A percentile compares a stretch with the other conserved stretches of the same genome.
phyloP scores from a whole-genome alignment of 2,797 vertebrate species.

The Thunnus albacares region DNA sequence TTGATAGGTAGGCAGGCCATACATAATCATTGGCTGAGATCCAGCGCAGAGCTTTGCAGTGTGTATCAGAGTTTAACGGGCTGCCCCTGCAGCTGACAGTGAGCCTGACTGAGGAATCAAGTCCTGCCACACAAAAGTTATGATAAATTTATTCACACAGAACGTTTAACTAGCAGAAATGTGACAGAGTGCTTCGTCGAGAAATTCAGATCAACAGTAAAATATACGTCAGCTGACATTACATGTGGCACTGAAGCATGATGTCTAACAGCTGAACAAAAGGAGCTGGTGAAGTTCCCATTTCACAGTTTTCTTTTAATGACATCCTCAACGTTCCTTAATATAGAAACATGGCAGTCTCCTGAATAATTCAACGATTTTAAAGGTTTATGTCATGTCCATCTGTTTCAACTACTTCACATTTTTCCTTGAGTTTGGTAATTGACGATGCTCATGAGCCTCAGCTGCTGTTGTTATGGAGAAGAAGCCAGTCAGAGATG shows the following conservation, averaged over 20 bases:
- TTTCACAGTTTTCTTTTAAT: no score
- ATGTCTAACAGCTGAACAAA: background rate
- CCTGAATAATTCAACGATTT: no score
- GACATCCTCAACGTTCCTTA: no score
- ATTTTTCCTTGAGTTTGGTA: no score
- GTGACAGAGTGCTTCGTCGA: background rate
- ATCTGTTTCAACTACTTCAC: no score
- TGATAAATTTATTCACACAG: background rate
- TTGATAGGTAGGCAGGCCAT: constrained; percentile 26
- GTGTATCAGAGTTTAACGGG: constrained; percentile 26
- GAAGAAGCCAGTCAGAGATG: no score
- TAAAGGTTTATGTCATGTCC: no score
- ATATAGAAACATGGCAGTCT: no score
- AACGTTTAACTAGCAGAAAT: background rate
- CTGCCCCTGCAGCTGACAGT: constrained; percentile 21
- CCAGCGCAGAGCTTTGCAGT: constrained; percentile 35
- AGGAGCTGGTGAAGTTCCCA: background rate
- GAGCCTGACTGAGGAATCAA: background rate
- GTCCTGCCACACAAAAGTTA: background rate
- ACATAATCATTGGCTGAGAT: constrained; percentile 29
- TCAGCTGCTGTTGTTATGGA: background rate
- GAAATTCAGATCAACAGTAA: background rate
- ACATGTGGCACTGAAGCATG: no score
- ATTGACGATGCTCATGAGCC: background rate
- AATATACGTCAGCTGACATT: background rate